Conservation (phyloP, 1,140 invertebrate genomes). For the Zaprionus nigranus region DNA sequence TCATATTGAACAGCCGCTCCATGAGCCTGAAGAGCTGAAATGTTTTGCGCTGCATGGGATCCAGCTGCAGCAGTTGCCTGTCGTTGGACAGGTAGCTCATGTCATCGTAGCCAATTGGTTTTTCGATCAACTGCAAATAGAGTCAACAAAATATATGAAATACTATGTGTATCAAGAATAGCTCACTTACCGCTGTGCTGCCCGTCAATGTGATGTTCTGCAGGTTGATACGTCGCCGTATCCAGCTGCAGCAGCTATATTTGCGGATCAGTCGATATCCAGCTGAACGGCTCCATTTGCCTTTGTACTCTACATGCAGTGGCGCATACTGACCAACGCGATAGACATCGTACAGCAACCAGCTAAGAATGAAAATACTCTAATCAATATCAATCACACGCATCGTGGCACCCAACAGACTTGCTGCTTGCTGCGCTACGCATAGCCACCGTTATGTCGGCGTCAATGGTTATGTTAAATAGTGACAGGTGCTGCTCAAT, state of each 20-base stretch:
- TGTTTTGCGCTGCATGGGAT: slow-evolving; percentile 85
- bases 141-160: not conserved
- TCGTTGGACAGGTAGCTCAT: slow-evolving; percentile 60
- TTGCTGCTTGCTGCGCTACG: slow-evolving; percentile 12
- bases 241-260: slow-evolving; percentile 28
- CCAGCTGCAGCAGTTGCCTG: slow-evolving; percentile 76
- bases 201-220: slow-evolving; percentile 84
- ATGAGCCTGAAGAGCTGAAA: slow-evolving; percentile 84
- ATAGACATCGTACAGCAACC: slow-evolving; percentile 70
- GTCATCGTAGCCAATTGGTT: slow-evolving; percentile 49
- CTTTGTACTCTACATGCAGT: slow-evolving; percentile 55
- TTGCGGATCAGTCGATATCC: slow-evolving; percentile 40
- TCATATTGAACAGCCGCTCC: slow-evolving; percentile 85
- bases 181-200: slow-evolving; percentile 82
- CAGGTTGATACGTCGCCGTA: slow-evolving; percentile 83
- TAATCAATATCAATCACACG: slow-evolving; percentile 10
- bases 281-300: slow-evolving; percentile 47
- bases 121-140: slow-evolving; percentile 56
- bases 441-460: slow-evolving; percentile 68
- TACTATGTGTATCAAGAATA: not conserved
- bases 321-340: slow-evolving; percentile 38
- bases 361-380: slow-evolving; percentile 21
- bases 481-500: slow-evolving; percentile 50
- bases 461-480: slow-evolving; percentile 64
- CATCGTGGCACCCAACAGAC: not conserved